Base-by-base conservation (phyloP, 2,888 invertebrate genomes). In the Laspeyria flexula region DNA sequence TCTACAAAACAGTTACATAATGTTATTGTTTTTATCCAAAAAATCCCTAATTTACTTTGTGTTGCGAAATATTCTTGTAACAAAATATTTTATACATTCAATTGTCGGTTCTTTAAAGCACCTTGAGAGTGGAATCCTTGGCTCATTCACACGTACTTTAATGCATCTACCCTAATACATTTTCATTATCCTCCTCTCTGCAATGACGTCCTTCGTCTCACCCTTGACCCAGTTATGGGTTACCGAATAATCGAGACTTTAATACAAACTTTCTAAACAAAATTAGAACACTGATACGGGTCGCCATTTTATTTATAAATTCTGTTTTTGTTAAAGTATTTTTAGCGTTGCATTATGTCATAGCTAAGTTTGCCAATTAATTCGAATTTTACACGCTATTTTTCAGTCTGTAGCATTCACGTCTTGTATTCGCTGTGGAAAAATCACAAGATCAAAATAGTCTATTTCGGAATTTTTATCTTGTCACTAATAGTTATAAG, bases 201-300 rank as follows among this genome's bases (percentile, higher is more conserved):
- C 35, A 35, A 41, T 0, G 12, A 10, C 39, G 29, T 55, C 65
- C 62, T 60, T 46, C 45, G 21, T 37, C 29, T 12, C n/a, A 13
- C 10, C 60, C 65, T 60, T 65, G 65, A 39, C 65, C 65, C 27
- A 48, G 6, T 9, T 39, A 35, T 18, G 11, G 11, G n/a, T 13
- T 23, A 34, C 25, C 15, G 30, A 23, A 33, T 25, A 34, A 10
- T 6, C 21, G 18, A 23, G 37, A 44, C 33, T 5, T 11, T 1
- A 12, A n/a, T 34, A 9, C 31, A 23, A 47, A 60, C 15, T 39
- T 35, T 42, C 31, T 47, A 40, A 37, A 47, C 43, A 18, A 30
- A 38, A 27, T 15, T 1, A 21, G 27, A 12, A 7, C 13, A 13
- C 13, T 31, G 2, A 44, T 42, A 9, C 21, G 7, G 5, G 5